Base-by-base conservation (phyloP, 2,113 vertebrate species). In the Uria lomvia region DNA sequence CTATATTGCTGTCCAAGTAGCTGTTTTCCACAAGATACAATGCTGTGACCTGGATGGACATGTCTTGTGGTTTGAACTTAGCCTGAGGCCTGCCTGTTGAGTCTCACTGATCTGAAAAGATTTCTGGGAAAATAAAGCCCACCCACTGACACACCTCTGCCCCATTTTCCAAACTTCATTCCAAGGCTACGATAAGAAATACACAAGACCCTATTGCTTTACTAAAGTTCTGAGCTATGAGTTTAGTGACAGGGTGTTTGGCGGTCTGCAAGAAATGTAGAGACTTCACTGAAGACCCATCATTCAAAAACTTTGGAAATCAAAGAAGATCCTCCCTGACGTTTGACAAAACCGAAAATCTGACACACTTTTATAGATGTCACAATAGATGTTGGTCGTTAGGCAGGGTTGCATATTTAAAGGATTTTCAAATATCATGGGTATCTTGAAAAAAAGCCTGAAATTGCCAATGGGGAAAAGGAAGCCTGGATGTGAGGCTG, bases 401-500 rank as follows among this genome's bases (percentile, higher is more conserved):
- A 93, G 60, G 34, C 32, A 74, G 55, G 49, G 24, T 11, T 88
- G 60, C 79, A 66, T 86, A 89, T 75, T 80, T 72, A 91, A 76
- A 86, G 34, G 40, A 65, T 78, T 92, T 86, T 94, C 36, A 83
- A 83, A 56, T 90, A 87, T 38, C 47, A 23, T n/a, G 36, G 36
- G 9, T 40, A 60, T 52, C 76, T 86, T 83, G 34, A 86, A 82
- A 82, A 80, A 60, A 81, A 91, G 22, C 40, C 45, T 79, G 71
- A 81, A 89, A 92, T 67, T 86, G 72, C 72, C 76, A 78, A 4
- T 60, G 79, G 76, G 81, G 88, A 92, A 75, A 96, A 86, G 15
- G 47, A 74, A 96, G 34, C 26, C 75, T 93, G 90, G 42, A 96
- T 92, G 34, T 77, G 76, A 96, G 60, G 15, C 59, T 88, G 94